Base-by-base conservation (phyloP, 2,797 vertebrate species). In the Chrosomus eos region DNA sequence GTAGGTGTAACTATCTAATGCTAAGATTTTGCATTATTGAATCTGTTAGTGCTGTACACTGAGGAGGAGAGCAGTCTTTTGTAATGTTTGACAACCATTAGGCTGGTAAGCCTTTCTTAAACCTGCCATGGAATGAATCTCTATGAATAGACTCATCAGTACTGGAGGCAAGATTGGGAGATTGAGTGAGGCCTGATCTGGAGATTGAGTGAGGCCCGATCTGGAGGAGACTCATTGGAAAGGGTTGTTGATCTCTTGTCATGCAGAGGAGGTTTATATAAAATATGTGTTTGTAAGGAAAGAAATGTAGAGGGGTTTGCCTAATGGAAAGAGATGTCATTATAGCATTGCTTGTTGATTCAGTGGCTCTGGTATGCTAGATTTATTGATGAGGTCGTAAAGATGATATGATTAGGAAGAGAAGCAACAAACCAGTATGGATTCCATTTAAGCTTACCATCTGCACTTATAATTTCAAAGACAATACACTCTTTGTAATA, bases 81-180 rank as follows among this genome's bases (percentile, higher is more conserved):
- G 89, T 67, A 88, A 88, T 84, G 84, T 81, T 77, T n/a, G n/a
- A n/a, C n/a, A n/a, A 89, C 78, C 78, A 84, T 87, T 64, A 67
- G 72, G 80, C 79, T 83, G 68, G 77, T 77, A 86, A 89, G 78
- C 85, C 80, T 83, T 79, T 71, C 80, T 85, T 86, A 87, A 83
- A 70, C 86, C 84, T 87, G 28, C 81, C 38, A 77, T 88, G 88
- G 77, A 89, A 89, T 90, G 80, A 88, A 85, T 76, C 4, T 10
- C 77, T 85, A 89, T 82, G 83, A 88, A 89, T 88, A 90, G 86
- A 68, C 80, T 81, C 23, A 82, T 80, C 60, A 75, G 68, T 62
- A 81, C 80, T 72, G 64, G 76, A 80, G 77, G 73, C 64, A 70
- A 62, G 51, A 67, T 75, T 64, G 45, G 58, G 60, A 82, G 86